Conservation (phyloP, 2,888 invertebrate genomes). For the Rhaphigaster nebulosa region DNA sequence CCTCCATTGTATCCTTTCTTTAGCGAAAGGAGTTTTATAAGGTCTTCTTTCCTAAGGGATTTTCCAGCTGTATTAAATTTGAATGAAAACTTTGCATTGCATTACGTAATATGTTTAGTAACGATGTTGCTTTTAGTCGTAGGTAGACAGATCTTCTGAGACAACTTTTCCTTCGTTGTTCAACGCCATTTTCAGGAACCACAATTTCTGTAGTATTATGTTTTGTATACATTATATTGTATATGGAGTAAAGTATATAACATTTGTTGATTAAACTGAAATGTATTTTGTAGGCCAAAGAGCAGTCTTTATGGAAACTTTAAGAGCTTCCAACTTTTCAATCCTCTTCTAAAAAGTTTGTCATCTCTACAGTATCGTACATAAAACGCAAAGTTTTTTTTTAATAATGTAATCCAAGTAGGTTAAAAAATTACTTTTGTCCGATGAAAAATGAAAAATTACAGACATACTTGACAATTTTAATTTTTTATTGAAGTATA, state of each 20-base stretch:
- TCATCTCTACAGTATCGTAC: too few relatives aligned
- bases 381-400: too few relatives aligned
- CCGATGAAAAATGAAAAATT: too few relatives aligned
- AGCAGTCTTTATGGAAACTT: too few relatives aligned
- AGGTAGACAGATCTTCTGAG: not conserved
- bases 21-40: not conserved
- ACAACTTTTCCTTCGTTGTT: not conserved
- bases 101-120: not conserved
- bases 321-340: too few relatives aligned
- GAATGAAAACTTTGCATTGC: not conserved
- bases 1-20: not conserved
- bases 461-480: too few relatives aligned
- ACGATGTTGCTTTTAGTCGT: not conserved
- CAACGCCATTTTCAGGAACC: not conserved
- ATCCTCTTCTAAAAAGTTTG: too few relatives aligned
- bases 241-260: not conserved
- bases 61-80: not conserved
- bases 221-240: not conserved
- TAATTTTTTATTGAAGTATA: too few relatives aligned
- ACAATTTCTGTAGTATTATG: not conserved
- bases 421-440: too few relatives aligned
- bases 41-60: not conserved
- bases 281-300: too few relatives aligned
- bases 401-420: too few relatives aligned
- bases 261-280: not conserved